phyloP scores from a whole-genome alignment of 2,888 invertebrate species.

The Drosophila gaucha region DNA sequence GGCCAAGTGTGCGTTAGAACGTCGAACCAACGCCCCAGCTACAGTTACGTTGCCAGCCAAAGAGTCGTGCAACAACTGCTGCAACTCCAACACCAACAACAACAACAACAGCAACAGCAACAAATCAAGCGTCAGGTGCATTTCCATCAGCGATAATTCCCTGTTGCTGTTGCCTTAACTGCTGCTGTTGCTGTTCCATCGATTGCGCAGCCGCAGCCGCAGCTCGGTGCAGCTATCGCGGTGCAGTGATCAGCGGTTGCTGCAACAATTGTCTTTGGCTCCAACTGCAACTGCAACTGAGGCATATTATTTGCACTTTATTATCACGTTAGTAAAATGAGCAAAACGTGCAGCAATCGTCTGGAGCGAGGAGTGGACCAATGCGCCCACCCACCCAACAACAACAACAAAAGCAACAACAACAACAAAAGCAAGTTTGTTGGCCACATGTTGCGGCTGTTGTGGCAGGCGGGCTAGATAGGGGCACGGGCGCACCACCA shows the following conservation, averaged over 20 bases:
- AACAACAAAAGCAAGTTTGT: slow-evolving; percentile 21
- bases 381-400: slow-evolving; percentile 54
- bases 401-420: background rate
- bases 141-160: slow-evolving; percentile 82
- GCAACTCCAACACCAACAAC: slow-evolving; percentile 16
- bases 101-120: slow-evolving; percentile 36
- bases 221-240: slow-evolving; percentile 45
- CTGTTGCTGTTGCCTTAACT: slow-evolving; percentile 49
- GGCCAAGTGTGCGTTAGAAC: slow-evolving; percentile 64
- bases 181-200: slow-evolving; percentile 49
- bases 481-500: background rate
- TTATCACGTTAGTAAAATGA: slow-evolving; percentile 84
- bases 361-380: slow-evolving; percentile 9
- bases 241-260: slow-evolving; percentile 50
- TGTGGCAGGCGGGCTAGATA: slow-evolving; percentile 20
- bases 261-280: slow-evolving; percentile 62
- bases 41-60: slow-evolving; percentile 5
- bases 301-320: slow-evolving; percentile 85
- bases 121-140: slow-evolving; percentile 83
- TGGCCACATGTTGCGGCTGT: slow-evolving; percentile 49
- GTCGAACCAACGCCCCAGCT: slow-evolving; percentile 66
- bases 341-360: slow-evolving; percentile 77
- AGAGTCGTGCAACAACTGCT: slow-evolving; percentile 63
- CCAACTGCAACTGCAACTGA: slow-evolving; percentile 62
- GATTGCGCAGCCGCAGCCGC: slow-evolving; percentile 50